Base-by-base conservation (phyloP, 2,888 invertebrate genomes). In the Bunonema sp. region DNA sequence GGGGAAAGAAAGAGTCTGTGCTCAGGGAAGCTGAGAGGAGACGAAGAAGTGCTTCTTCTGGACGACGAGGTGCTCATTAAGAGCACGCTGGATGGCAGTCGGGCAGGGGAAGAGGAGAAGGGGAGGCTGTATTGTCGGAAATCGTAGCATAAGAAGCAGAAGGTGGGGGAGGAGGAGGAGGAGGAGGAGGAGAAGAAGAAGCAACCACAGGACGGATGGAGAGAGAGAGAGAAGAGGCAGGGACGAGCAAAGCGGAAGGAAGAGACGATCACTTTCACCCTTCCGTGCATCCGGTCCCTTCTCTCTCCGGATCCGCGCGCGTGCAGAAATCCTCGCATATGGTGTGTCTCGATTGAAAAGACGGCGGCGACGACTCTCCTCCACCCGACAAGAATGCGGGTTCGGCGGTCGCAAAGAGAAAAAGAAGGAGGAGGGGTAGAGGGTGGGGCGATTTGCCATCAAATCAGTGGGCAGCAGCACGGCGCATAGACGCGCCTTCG, bases 11-110 rank as follows among this genome's bases (percentile, higher is more conserved):
- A n/a, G n/a, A n/a, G n/a, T n/a, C n/a, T n/a, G n/a, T n/a, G n/a
- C n/a, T n/a, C n/a, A n/a, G n/a, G n/a, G n/a, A n/a, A n/a, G n/a
- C n/a, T n/a, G n/a, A n/a, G n/a, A n/a, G n/a, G n/a, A n/a, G n/a
- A 45, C 45, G 23, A 45, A 45, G 20, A 45, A 24, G 28, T 38
- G 32, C 15, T 41, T 26, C 24, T 34, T 45, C 29, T 45, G 37
- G n/a, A 34, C 22, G 32, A 45, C 41, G 3, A 19, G 15, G n/a
- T 39, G 26, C 30, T 19, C 37, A 18, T 37, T n/a, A 28, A 19
- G 10, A 10, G 30, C 10, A 5, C 26, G 26, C 22, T 36, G n/a
- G 19, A 16, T 4, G 21, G 19, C n/a, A 16, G 34, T 18, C 18
- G 19, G 34, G 19, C 20, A 34, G 7, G 4, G 20, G n/a, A 34